phyloP scores from a whole-genome alignment of 1,140 invertebrate genomes.

The Hetaerina americana region DNA sequence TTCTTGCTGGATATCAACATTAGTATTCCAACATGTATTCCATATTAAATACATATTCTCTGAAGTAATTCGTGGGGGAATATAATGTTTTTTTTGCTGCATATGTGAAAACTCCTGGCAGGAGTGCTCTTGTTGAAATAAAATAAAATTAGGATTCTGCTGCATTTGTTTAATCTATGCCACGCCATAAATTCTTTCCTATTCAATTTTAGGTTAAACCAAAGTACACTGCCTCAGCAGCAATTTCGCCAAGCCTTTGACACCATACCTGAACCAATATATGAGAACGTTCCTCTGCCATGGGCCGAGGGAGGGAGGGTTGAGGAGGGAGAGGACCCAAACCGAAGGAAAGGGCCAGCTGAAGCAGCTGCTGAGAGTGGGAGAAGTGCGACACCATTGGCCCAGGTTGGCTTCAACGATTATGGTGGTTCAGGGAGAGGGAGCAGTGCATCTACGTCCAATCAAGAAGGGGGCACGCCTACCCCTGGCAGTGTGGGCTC shows the following conservation, averaged over 20 bases:
- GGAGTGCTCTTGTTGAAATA: not conserved
- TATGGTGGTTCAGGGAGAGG: not conserved
- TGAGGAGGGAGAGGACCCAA: conserved; percentile 9
- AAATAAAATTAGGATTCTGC: not conserved
- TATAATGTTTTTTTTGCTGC: no score
- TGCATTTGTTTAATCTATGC: not conserved
- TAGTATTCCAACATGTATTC: no score
- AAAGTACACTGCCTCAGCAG: not conserved
- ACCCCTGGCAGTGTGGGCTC: not conserved
- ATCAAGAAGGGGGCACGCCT: not conserved
- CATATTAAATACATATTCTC: no score
- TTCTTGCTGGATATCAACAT: no score
- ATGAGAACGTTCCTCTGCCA: conserved; percentile 56
- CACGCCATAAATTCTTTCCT: no score
- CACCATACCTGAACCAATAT: conserved; percentile 48
- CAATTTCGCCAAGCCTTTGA: not conserved
- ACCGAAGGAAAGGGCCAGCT: not conserved
- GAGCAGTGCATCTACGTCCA: not conserved
- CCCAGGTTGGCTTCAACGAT: not conserved
- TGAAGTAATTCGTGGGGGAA: no score
- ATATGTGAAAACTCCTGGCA: no score
- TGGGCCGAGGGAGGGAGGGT: conserved; percentile 22
- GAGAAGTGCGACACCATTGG: not conserved
- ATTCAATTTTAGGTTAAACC: not conserved
- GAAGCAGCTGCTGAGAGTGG: conserved; percentile 1